Base-by-base conservation (phyloP, 1,140 invertebrate genomes). In the Zaprionus inermis region DNA sequence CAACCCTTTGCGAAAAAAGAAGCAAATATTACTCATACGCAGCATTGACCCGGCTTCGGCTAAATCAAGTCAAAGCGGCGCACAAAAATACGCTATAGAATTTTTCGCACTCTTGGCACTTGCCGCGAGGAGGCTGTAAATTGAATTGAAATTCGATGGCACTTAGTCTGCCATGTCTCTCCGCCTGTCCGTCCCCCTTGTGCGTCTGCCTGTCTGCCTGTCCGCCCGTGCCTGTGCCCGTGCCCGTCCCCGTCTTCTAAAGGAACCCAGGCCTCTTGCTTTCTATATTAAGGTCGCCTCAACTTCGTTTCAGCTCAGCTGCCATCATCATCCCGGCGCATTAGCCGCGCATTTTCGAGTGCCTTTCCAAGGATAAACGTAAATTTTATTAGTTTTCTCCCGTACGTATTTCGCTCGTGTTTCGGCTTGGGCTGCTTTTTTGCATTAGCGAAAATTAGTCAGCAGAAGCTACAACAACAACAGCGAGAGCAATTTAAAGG, bases 91-190 rank as follows among this genome's bases (percentile, higher is more conserved):
- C 83, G 72, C 83, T 88, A 78, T 83, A 88, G 72, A 88, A 74
- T 83, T 81, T 61, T 89, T 83, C 69, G 84, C 83, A 86, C 83
- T 77, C 83, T 80, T 72, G 65, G 71, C 76, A 69, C 41, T 63
- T 60, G 65, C 72, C 72, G 72, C 76, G 74, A 81, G 66, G 68
- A 54, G 80, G 83, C 77, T 81, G 74, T 82, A 89, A 89, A 89
- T 89, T 89, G 84, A 89, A 89, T 89, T 89, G 84, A 89, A 89
- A 89, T 89, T 89, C 84, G 80, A 89, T 89, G 84, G 84, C 84
- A 89, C 84, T 89, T 89, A 84, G 74, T 73, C 69, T 55, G 55
- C 51, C 36, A 71, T 56, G 78, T 51, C 44, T 69, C 63, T 22
- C 32, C 51, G 72, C 51, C 52, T 38, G 59, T 32, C 28, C 44